phyloP scores from a whole-genome alignment of 2,113 vertebrate genomes.

The Dermatemys mawii region DNA sequence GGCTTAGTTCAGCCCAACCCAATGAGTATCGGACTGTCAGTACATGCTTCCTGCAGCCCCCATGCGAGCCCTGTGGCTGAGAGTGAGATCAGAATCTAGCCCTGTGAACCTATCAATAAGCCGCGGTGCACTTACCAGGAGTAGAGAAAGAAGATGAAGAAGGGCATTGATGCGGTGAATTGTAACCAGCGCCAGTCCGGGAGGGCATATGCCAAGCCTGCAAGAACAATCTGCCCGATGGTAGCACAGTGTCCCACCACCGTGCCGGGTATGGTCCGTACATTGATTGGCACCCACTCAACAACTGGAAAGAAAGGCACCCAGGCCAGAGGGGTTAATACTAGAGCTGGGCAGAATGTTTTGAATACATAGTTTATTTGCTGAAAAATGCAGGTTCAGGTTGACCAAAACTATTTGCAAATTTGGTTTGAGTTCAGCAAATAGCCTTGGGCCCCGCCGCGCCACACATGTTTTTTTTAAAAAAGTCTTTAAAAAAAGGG shows the following conservation, averaged over 20 bases:
- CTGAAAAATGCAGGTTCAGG: no score
- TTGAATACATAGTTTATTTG: neutral
- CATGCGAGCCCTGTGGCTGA: no score
- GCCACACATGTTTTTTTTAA: neutral
- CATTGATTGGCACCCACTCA: neutral
- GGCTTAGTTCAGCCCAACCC: neutral
- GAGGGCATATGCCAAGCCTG: neutral
- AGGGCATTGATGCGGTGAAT: neutral
- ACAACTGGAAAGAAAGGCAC: constrained; percentile 30
- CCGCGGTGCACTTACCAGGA: constrained; percentile 15
- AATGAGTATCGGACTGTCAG: no score
- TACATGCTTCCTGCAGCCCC: neutral
- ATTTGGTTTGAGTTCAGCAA: neutral
- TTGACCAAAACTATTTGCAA: neutral
- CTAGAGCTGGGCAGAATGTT: neutral
- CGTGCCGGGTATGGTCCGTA: neutral
- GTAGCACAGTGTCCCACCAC: neutral
- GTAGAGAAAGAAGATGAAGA: constrained; percentile 30
- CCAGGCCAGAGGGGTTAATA: neutral
- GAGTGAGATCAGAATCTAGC: neutral
- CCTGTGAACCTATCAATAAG: neutral
- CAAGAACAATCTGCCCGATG: constrained; percentile 6
- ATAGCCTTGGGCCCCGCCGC: neutral
- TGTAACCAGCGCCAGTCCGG: constrained; percentile 11
- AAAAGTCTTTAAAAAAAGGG: neutral